Percentiles rank a stretch among this genome's conserved stretches.
These are phyloP conservation scores for Toxotes jaculatrix DNA, from an alignment of 2,113 vertebrate species.

Conservation along the genomic window DNA sequence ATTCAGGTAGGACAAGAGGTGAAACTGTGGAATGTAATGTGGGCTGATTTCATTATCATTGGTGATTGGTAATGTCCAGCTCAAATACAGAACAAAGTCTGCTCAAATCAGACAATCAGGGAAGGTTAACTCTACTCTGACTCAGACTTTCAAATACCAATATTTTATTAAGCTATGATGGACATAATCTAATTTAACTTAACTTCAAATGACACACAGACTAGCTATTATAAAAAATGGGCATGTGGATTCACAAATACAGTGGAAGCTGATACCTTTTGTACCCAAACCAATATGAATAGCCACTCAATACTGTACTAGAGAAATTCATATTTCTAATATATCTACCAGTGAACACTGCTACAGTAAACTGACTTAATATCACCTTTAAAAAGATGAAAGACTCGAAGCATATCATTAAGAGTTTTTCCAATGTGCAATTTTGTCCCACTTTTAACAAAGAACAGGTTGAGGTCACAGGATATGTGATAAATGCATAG, in stretches of 20 bases:
- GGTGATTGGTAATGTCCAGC: slow-evolving; percentile 64
- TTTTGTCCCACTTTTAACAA: neutral
- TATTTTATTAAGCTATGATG: slow-evolving; percentile 41
- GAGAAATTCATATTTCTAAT: neutral
- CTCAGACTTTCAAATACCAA: slow-evolving; percentile 53
- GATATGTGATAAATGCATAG: neutral
- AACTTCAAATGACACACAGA: slow-evolving; percentile 33
- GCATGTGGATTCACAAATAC: neutral
- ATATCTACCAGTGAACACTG: neutral
- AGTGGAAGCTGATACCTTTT: neutral
- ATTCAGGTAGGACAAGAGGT: slow-evolving; percentile 58
- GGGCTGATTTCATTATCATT: slow-evolving; percentile 68
- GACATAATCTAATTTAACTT: slow-evolving; percentile 21
- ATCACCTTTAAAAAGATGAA: neutral
- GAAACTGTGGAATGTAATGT: slow-evolving; percentile 63
- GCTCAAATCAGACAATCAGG: slow-evolving; percentile 58
- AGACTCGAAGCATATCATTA: neutral
- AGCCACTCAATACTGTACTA: neutral
- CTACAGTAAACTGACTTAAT: neutral
- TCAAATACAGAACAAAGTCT: slow-evolving; percentile 47
- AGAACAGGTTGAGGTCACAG: neutral
- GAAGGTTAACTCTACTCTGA: slow-evolving; percentile 50
- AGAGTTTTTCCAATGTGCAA: neutral
- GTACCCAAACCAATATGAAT: neutral
- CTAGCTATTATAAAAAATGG: slow-evolving; percentile 2